Conservation (phyloP, 2,797 vertebrate species). For the Leuciscus waleckii region DNA sequence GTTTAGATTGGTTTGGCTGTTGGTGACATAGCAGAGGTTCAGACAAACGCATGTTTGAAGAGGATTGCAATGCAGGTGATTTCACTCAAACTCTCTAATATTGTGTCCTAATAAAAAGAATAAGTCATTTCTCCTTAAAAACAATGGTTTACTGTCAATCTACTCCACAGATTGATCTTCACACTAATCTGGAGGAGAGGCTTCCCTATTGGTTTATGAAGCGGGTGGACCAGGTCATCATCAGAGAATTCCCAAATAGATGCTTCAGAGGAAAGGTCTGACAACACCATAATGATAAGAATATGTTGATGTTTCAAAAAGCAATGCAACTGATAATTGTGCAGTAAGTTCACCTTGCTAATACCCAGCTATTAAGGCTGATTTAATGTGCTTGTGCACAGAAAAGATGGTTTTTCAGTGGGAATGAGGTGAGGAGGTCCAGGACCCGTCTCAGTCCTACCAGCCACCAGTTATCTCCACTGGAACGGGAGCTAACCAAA, state of each 20-base stretch:
- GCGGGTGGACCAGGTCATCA: conserved; percentile 78
- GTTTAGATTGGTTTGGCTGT: conserved; percentile 88
- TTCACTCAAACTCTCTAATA: not conserved
- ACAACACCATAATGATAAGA: not conserved
- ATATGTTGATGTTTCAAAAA: not conserved
- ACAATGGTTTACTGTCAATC: not conserved
- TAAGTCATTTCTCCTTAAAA: not conserved
- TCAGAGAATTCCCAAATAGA: conserved; percentile 82
- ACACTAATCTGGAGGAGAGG: conserved; percentile 87
- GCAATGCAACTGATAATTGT: not conserved
- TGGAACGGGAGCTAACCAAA: conserved; percentile 85
- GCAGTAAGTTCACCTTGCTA: not conserved
- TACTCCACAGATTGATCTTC: conserved; percentile 82
- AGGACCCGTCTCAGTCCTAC: conserved; percentile 36
- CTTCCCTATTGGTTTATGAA: conserved; percentile 85
- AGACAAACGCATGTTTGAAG: conserved; percentile 85
- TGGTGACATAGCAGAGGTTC: conserved; percentile 88
- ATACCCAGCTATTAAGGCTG: not conserved
- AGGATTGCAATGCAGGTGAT: conserved; percentile 88
- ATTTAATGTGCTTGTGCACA: conserved; percentile 38
- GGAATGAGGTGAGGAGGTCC: conserved; percentile 32
- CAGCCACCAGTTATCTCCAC: conserved; percentile 60
- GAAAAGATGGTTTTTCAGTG: conserved; percentile 41
- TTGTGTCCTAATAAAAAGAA: not conserved
- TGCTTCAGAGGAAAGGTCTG: conserved; percentile 55